phyloP scores from a whole-genome alignment of 2,888 invertebrate genomes.

The Pseudococcus jackbeardsleyi region DNA sequence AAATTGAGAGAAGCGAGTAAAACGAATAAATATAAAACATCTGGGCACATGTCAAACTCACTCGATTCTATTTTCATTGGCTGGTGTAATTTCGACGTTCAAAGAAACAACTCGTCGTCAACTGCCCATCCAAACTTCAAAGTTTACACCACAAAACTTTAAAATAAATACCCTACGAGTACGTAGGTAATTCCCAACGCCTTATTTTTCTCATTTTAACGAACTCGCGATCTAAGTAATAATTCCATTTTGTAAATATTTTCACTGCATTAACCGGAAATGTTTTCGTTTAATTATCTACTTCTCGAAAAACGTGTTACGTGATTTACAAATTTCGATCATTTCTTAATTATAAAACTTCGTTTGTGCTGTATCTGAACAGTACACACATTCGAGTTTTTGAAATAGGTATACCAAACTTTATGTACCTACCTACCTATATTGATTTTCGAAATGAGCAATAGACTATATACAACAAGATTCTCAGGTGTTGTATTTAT shows the following conservation, averaged over 20 bases:
- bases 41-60: background rate
- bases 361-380: background rate
- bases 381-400: background rate
- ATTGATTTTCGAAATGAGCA: background rate
- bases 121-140: background rate
- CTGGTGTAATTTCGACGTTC: background rate
- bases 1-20: background rate
- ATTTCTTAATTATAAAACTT: background rate
- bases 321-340: background rate
- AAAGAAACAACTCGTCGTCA: background rate
- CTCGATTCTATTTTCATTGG: background rate
- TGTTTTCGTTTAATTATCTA: slow-evolving; percentile 5
- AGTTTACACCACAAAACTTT: background rate
- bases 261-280: slow-evolving; percentile 24
- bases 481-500: slow-evolving; percentile 11
- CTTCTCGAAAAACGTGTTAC: background rate
- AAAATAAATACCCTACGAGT: background rate
- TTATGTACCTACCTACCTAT: background rate
- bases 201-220: background rate
- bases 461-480: background rate
- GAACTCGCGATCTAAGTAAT: background rate
- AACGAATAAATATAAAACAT: background rate
- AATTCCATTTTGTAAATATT: slow-evolving; percentile 16
- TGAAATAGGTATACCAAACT: background rate
- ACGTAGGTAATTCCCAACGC: background rate